phyloP scores from a whole-genome alignment of 2,113 vertebrate species.

The Psephotus haematonotus region DNA sequence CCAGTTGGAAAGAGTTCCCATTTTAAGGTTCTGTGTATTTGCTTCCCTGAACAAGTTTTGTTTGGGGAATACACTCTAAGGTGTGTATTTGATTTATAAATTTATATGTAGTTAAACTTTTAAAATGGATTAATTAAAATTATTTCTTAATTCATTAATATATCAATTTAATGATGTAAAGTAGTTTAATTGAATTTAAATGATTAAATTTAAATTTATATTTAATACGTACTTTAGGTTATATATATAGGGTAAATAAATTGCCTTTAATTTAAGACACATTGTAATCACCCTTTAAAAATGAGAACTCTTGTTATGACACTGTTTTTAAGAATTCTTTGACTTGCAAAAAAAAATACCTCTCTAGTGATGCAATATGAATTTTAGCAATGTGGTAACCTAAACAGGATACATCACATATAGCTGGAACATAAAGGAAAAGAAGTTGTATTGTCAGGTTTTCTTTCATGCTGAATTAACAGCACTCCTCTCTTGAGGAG shows the following conservation, averaged over 20 bases:
- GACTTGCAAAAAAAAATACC: not conserved
- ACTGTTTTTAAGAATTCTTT: not conserved
- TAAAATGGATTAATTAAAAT: not conserved
- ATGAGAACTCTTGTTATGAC: not conserved
- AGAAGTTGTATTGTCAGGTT: not conserved
- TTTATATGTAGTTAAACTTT: not conserved
- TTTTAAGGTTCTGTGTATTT: not conserved
- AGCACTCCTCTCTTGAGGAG: not conserved
- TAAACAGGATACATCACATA: not conserved
- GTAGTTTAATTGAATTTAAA: not conserved
- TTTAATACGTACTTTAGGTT: not conserved
- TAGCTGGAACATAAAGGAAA: not conserved
- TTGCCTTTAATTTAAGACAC: not conserved
- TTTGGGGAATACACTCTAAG: not conserved
- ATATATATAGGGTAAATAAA: not conserved
- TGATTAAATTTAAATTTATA: not conserved
- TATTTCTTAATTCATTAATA: not conserved
- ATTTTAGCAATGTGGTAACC: not conserved
- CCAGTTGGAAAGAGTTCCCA: not conserved
- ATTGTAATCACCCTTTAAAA: not conserved
- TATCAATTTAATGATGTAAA: not conserved
- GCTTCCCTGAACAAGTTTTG: not conserved
- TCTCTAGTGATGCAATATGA: not conserved
- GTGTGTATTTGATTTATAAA: not conserved
- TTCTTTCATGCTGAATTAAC: not conserved